Conservation (phyloP, 2,797 vertebrate species). For the Poecilia velifera region DNA sequence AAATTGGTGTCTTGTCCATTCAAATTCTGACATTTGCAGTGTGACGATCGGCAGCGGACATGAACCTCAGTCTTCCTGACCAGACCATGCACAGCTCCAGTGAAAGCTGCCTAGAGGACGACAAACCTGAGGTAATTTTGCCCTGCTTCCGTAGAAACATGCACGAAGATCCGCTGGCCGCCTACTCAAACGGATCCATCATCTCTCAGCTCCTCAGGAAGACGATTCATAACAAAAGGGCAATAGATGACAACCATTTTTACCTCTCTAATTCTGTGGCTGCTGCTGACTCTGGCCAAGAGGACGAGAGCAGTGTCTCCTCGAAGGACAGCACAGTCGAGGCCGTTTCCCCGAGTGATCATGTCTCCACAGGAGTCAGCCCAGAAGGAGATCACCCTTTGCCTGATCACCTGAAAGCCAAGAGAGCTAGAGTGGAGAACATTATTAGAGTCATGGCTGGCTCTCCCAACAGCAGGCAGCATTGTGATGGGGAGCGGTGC, state of each 20-base stretch:
- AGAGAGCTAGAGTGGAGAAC: conserved; percentile 93
- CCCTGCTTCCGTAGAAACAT: conserved; percentile 79
- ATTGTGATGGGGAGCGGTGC: conserved; percentile 63
- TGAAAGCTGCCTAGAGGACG: conserved; percentile 73
- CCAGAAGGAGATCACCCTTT: conserved; percentile 75
- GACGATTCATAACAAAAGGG: conserved; percentile 75
- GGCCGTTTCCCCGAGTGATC: conserved; percentile 64
- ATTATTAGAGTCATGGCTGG: conserved; percentile 90
- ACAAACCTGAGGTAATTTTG: conserved; percentile 76
- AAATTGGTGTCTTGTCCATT: conserved; percentile 50
- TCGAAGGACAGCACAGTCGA: conserved; percentile 74
- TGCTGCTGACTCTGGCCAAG: conserved; percentile 71
- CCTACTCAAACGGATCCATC: conserved; percentile 76
- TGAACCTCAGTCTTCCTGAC: conserved; percentile 82
- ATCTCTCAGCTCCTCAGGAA: conserved; percentile 85
- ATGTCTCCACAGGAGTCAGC: conserved; percentile 57
- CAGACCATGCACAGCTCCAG: conserved; percentile 72
- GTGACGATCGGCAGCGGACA: conserved; percentile 51
- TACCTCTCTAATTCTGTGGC: conserved; percentile 72
- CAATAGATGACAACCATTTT: conserved; percentile 73
- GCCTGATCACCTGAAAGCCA: conserved; percentile 86
- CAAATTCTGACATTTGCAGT: conserved; percentile 16
- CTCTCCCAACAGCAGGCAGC: conserved; percentile 75
- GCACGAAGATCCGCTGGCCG: conserved; percentile 76
- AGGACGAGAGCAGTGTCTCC: conserved; percentile 71